A percentile compares a stretch with the other conserved stretches of the same genome.
Evolutionary conservation across 1,140 invertebrate species (phyloP).

Genomic region (Antheraea mylitta): DNA sequence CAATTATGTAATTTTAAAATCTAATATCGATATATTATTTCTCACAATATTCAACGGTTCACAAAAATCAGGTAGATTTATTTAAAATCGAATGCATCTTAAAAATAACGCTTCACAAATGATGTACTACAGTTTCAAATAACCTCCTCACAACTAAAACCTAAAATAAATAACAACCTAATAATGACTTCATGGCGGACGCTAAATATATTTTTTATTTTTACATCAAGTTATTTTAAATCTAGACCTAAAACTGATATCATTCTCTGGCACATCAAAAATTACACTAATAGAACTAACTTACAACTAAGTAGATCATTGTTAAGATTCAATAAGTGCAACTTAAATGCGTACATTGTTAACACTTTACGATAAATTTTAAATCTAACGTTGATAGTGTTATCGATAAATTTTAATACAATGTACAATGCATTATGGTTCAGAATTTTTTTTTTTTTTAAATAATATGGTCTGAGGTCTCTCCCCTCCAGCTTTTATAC

Average conservation of each 20-base stretch:
- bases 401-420: not conserved
- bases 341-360: not conserved
- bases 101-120: slow-evolving; percentile 1
- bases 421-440: not conserved
- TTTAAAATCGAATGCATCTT: not conserved
- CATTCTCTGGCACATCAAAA: slow-evolving; percentile 31
- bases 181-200: slow-evolving; percentile 1
- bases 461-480: no score
- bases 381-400: not conserved
- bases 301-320: slow-evolving; percentile 37
- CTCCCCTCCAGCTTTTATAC: no score
- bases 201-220: not conserved
- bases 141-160: slow-evolving; percentile 7
- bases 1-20: no score
- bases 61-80: not conserved
- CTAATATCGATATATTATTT: no score
- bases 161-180: slow-evolving; percentile 16
- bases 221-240: not conserved
- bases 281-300: slow-evolving; percentile 20
- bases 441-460: not conserved
- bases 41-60: no score
- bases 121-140: not conserved
- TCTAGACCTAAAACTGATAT: slow-evolving; percentile 17
- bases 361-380: not conserved
- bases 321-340: slow-evolving; percentile 33